These are phyloP conservation scores for Lycocorax pyrrhopterus DNA, from an alignment of 2,113 vertebrate genomes.

Conservation along the genomic window DNA sequence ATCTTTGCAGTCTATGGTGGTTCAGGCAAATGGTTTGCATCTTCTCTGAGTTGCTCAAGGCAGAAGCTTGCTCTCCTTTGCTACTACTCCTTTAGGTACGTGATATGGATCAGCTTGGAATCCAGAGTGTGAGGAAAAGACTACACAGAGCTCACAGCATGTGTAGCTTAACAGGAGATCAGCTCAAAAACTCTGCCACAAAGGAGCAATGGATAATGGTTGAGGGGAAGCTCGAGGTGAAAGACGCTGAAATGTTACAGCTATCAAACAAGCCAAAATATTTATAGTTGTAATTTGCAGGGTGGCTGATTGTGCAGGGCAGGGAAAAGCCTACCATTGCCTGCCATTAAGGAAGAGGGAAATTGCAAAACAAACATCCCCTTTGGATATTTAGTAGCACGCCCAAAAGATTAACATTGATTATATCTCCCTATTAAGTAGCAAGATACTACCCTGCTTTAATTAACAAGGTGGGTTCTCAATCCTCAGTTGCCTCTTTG, in stretches of 20 bases:
- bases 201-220: not conserved
- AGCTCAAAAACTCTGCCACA: not conserved
- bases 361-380: slow-evolving; percentile 48
- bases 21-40: not conserved
- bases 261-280: slow-evolving; percentile 14
- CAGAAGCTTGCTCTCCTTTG: not conserved
- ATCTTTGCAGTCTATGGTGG: not conserved
- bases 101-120: not conserved
- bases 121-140: not conserved
- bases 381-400: slow-evolving; percentile 37
- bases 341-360: slow-evolving; percentile 31
- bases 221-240: not conserved
- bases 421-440: slow-evolving; percentile 16
- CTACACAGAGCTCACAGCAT: not conserved
- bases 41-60: not conserved
- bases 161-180: not conserved
- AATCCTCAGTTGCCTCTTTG: not conserved
- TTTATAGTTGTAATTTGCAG: slow-evolving; percentile 14
- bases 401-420: slow-evolving; percentile 31
- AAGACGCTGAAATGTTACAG: not conserved
- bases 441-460: not conserved
- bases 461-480: slow-evolving; percentile 25
- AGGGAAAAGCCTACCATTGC: not conserved
- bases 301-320: not conserved
- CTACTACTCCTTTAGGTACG: not conserved